Evolutionary conservation across 2,797 vertebrate genomes (phyloP).

Genomic region (Sebastes variabilis): DNA sequence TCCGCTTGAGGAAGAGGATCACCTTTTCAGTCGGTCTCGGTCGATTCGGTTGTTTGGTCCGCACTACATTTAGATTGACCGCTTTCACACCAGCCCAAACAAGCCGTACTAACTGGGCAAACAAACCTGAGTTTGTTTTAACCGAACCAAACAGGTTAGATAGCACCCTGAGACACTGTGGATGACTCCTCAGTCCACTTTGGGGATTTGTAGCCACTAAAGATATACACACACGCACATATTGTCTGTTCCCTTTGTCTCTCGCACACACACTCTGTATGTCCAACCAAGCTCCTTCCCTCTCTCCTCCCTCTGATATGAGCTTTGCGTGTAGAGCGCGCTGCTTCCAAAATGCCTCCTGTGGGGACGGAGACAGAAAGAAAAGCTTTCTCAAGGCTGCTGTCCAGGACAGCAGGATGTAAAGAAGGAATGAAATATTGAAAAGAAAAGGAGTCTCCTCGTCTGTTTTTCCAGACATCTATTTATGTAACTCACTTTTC

Average conservation of each 20-base stretch:
- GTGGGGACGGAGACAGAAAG: neutral
- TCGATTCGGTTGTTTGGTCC: too few species aligned
- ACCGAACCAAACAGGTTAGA: too few species aligned
- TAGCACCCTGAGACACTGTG: neutral
- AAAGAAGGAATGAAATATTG: neutral
- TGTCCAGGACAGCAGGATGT: neutral
- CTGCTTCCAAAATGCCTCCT: neutral
- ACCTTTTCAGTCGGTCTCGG: too few species aligned
- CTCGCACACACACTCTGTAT: neutral
- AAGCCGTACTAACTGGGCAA: too few species aligned
- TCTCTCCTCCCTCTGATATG: neutral
- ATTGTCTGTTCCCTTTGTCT: neutral
- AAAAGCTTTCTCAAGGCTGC: constrained; percentile 8
- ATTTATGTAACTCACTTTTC: neutral
- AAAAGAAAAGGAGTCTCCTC: neutral
- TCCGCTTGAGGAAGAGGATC: too few species aligned
- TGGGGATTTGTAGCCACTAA: neutral
- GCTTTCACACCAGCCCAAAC: too few species aligned
- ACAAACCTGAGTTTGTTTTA: too few species aligned
- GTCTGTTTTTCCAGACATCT: neutral
- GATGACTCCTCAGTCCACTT: neutral
- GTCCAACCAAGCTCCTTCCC: neutral
- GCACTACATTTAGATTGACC: too few species aligned
- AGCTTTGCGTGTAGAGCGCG: neutral
- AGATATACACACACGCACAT: neutral